These are phyloP conservation scores for Mesorhabditis spiculigera DNA, from an alignment of 2,888 invertebrate genomes.

Conservation along the genomic window DNA sequence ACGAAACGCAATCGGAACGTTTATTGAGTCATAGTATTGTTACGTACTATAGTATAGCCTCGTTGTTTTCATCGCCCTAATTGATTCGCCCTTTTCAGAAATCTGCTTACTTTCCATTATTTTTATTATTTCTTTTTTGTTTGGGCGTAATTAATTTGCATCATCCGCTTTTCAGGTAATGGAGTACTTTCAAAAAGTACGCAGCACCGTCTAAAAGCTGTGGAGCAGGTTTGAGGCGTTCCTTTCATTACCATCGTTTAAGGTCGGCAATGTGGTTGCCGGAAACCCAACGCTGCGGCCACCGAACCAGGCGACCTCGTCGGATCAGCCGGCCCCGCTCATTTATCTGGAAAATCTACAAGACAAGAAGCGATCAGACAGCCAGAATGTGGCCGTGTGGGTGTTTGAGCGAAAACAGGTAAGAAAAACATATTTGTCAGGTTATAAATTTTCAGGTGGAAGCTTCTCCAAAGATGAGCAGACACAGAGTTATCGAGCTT, in stretches of 20 bases:
- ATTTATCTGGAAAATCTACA: conserved; percentile 1
- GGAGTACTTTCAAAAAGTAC: conserved; percentile 3
- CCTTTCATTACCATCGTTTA: not conserved
- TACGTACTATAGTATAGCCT: too few species aligned
- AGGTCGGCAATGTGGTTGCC: conserved; percentile 1
- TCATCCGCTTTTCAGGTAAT: not conserved
- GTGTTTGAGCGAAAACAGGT: conserved; percentile 1
- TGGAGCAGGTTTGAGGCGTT: not conserved
- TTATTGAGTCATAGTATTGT: too few species aligned
- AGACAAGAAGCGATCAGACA: not conserved
- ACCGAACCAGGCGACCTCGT: not conserved
- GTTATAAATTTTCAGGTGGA: not conserved
- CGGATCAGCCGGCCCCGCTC: not conserved
- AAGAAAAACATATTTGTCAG: not conserved
- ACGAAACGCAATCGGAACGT: too few species aligned
- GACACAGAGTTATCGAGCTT: not conserved
- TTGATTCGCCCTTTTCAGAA: too few species aligned
- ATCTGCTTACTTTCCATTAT: too few species aligned
- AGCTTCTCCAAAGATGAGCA: not conserved
- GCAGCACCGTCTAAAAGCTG: not conserved
- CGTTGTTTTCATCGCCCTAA: too few species aligned
- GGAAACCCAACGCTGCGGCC: not conserved
- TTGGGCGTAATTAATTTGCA: too few species aligned
- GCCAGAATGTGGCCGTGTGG: conserved; percentile 1
- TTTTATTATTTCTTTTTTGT: too few species aligned